These are phyloP conservation scores for Clupea harengus DNA, from an alignment of 2,113 vertebrate genomes.

Conservation along the genomic window DNA sequence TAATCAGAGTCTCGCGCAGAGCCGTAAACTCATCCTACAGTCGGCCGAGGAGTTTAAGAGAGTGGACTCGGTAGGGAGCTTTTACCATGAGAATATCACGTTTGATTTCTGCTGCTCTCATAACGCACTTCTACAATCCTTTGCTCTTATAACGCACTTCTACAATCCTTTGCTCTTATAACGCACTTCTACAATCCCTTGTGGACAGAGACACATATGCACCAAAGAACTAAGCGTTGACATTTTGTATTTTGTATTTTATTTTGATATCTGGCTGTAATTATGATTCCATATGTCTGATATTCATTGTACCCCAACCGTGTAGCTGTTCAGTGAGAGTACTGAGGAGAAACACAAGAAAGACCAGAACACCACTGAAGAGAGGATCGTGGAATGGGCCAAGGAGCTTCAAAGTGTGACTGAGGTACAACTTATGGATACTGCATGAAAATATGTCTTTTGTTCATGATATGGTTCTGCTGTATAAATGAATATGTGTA, in stretches of 20 bases:
- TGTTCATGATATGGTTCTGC: background rate
- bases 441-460: background rate
- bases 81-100: no score
- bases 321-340: background rate
- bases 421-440: slow-evolving; percentile 31
- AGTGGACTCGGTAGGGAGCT: slow-evolving; percentile 33
- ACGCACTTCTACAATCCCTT: no score
- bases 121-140: no score
- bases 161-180: no score
- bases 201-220: no score
- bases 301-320: background rate
- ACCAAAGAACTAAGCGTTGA: no score
- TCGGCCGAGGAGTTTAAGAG: slow-evolving; percentile 50
- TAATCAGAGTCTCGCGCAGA: slow-evolving; percentile 38
- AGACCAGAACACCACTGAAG: background rate
- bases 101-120: no score
- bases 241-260: no score
- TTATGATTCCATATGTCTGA: background rate
- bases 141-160: no score
- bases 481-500: background rate
- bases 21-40: slow-evolving; percentile 45
- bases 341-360: slow-evolving; percentile 17
- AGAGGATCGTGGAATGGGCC: slow-evolving; percentile 53
- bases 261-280: background rate
- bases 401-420: slow-evolving; percentile 48